These are phyloP conservation scores for Myxocyprinus asiaticus DNA, from an alignment of 2,113 vertebrate genomes.

Conservation along the genomic window DNA sequence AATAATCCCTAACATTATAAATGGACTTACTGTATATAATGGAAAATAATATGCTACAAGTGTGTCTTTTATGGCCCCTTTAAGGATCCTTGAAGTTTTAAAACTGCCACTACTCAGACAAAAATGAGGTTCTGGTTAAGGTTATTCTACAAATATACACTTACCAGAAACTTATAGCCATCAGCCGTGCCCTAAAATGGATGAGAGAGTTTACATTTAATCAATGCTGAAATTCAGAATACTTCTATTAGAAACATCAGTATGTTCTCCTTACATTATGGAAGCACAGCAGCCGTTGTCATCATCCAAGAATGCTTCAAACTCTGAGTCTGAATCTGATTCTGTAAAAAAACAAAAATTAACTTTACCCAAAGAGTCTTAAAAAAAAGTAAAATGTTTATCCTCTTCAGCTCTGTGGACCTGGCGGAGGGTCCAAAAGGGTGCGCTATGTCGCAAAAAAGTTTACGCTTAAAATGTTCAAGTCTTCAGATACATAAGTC, in stretches of 20 bases:
- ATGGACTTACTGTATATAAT: too few species aligned
- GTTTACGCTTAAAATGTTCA: too few species aligned
- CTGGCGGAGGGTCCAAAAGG: too few species aligned
- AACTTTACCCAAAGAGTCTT: constrained; percentile 14
- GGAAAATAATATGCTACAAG: too few species aligned
- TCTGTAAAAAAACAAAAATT: constrained; percentile 52
- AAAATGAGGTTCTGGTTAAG: too few species aligned
- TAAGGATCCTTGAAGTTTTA: too few species aligned
- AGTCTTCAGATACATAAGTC: too few species aligned
- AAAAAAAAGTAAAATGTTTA: neutral
- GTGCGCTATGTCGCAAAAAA: too few species aligned
- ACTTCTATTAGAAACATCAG: neutral
- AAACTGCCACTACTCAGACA: too few species aligned
- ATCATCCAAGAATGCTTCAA: constrained; percentile 76
- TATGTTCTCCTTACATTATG: constrained; percentile 65
- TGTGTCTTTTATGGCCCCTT: too few species aligned
- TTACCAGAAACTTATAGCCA: constrained; percentile 80
- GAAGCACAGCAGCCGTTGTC: constrained; percentile 76
- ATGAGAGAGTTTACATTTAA: constrained; percentile 5
- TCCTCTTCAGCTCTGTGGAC: neutral
- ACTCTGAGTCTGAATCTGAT: constrained; percentile 73
- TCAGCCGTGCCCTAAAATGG: constrained; percentile 72
- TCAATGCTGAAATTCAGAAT: neutral
- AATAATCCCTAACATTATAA: too few species aligned
- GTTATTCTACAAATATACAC: constrained; percentile 27